A percentile compares a stretch with the other conserved stretches of the same genome.
These are phyloP conservation scores for Teleiodes luculella DNA, from an alignment of 2,888 invertebrate genomes.

Conservation along the genomic window DNA sequence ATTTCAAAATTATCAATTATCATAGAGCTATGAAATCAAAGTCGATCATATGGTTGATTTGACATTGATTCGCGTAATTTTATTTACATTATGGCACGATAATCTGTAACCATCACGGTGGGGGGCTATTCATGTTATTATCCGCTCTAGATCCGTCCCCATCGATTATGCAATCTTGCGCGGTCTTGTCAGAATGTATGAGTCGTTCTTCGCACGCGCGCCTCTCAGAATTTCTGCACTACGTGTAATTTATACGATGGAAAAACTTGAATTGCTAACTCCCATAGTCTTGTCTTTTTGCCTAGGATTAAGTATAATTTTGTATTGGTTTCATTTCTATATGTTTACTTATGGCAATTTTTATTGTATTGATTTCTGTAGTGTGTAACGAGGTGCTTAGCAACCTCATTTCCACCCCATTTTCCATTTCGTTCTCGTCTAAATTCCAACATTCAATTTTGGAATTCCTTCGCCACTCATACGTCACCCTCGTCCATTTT, in stretches of 20 bases:
- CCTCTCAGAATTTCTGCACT: not conserved
- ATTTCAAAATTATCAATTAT: too few species aligned
- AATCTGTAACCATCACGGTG: too few species aligned
- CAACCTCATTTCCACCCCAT: too few species aligned
- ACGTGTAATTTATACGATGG: slow-evolving; percentile 18
- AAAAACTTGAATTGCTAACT: slow-evolving; percentile 14
- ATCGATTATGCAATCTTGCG: slow-evolving; percentile 9
- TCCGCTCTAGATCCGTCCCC: not conserved
- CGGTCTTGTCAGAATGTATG: slow-evolving; percentile 19
- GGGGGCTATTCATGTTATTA: not conserved
- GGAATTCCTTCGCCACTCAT: too few species aligned
- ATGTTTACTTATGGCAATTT: not conserved
- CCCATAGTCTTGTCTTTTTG: slow-evolving; percentile 3
- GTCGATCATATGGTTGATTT: too few species aligned
- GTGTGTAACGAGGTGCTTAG: too few species aligned
- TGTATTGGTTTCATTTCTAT: slow-evolving; percentile 4
- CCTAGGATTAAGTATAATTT: not conserved
- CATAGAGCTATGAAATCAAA: too few species aligned
- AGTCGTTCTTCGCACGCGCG: slow-evolving; percentile 6
- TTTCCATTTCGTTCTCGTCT: too few species aligned
- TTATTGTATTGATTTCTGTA: too few species aligned
- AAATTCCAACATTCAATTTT: too few species aligned
- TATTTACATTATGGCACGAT: not conserved
- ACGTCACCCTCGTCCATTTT: too few species aligned
- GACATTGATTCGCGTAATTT: not conserved